Percentiles rank a stretch among this genome's conserved stretches.
These are phyloP conservation scores for Diloba caeruleocephala DNA, from an alignment of 2,888 invertebrate species.

Conservation along the genomic window DNA sequence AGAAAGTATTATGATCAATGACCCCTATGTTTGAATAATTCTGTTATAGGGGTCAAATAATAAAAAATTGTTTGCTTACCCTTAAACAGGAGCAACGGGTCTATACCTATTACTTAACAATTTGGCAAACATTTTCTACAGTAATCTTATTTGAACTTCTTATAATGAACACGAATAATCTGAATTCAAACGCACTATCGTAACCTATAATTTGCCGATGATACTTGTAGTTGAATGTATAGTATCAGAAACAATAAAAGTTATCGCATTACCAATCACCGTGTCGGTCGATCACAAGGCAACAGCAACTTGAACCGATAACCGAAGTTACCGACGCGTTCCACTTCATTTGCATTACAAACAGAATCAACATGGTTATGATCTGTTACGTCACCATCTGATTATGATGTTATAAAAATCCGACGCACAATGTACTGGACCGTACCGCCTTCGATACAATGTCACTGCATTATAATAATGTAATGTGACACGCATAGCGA, in stretches of 20 bases:
- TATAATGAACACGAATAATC: too few relatives aligned
- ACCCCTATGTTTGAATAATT: too few relatives aligned
- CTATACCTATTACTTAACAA: too few relatives aligned
- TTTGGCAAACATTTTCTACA: too few relatives aligned
- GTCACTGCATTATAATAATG: slow-evolving; percentile 49
- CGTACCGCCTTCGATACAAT: slow-evolving; percentile 11
- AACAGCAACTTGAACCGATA: slow-evolving; percentile 4
- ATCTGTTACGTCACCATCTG: slow-evolving; percentile 64
- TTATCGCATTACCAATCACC: slow-evolving; percentile 14
- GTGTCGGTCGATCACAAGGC: slow-evolving; percentile 26
- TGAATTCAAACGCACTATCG: too few relatives aligned
- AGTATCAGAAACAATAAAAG: slow-evolving; percentile 11
- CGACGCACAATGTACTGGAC: slow-evolving; percentile 20
- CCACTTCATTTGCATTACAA: slow-evolving; percentile 71
- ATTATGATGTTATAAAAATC: slow-evolving; percentile 47
- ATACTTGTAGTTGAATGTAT: not conserved
- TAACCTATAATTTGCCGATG: too few relatives aligned
- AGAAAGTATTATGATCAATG: too few relatives aligned
- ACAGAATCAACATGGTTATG: slow-evolving; percentile 61
- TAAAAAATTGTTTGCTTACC: too few relatives aligned
- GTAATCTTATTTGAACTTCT: too few relatives aligned
- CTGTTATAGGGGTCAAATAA: too few relatives aligned
- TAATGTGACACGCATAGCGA: slow-evolving; percentile 37
- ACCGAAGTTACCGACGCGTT: slow-evolving; percentile 49
- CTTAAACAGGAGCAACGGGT: too few relatives aligned